phyloP scores from a whole-genome alignment of 2,113 vertebrate genomes.

The Chaetodon trifascialis region DNA sequence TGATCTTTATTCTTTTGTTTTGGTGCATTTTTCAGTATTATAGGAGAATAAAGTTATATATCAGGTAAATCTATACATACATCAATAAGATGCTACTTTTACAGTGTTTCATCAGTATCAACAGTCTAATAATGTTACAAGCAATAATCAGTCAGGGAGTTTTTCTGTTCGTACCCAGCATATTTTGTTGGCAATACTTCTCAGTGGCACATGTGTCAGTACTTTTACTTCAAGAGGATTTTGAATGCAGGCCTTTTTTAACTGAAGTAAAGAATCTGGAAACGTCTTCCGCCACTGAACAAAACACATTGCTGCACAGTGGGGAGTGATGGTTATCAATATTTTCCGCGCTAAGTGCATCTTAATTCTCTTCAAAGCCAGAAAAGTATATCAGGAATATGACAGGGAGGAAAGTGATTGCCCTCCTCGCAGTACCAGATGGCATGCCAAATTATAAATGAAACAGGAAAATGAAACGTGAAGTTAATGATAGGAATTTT shows the following conservation, averaged over 20 bases:
- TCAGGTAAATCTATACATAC: background rate
- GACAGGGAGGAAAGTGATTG: slow-evolving; percentile 24
- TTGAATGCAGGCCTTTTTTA: no score
- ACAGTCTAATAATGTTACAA: no score
- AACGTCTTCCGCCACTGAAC: background rate
- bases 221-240: background rate
- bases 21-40: background rate
- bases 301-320: background rate
- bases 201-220: no score
- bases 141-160: background rate
- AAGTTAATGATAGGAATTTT: slow-evolving; percentile 34
- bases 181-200: background rate
- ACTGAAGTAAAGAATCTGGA: background rate
- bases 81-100: no score
- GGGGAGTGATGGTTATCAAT: background rate
- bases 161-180: background rate
- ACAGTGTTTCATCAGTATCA: background rate
- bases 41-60: no score
- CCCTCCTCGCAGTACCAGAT: slow-evolving; percentile 39
- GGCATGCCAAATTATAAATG: slow-evolving; percentile 39
- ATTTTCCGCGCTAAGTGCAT: background rate
- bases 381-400: slow-evolving; percentile 10
- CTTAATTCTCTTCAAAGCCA: slow-evolving; percentile 26
- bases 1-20: background rate
- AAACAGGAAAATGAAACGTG: slow-evolving; percentile 42